A percentile compares a stretch with the other conserved stretches of the same genome.
phyloP scores from a whole-genome alignment of 2,888 invertebrate genomes.

The Panzeria rudis region DNA sequence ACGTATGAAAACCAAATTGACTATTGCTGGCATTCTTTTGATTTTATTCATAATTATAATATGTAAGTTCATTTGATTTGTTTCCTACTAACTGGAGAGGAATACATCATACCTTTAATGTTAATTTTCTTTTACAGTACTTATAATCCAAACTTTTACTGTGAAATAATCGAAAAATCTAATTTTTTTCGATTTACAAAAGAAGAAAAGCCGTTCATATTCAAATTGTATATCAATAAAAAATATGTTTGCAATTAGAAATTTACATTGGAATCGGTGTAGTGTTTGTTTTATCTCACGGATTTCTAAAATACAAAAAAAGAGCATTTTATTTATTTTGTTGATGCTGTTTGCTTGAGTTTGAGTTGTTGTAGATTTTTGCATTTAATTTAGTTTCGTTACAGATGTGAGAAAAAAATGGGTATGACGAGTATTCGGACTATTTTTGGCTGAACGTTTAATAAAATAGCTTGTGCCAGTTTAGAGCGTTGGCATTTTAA shows the following conservation, averaged over 20 bases:
- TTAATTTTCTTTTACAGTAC: not conserved
- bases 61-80: constrained; percentile 38
- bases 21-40: constrained; percentile 32
- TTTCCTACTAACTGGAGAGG: not conserved
- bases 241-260: no score
- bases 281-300: constrained; percentile 3
- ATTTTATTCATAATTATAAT: constrained; percentile 50
- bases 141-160: not conserved
- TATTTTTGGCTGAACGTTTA: not conserved
- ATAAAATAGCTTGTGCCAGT: not conserved
- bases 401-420: not conserved
- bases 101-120: not conserved
- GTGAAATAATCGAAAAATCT: not conserved
- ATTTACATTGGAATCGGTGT: not conserved
- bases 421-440: not conserved
- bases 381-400: constrained; percentile 21
- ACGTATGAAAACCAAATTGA: constrained; percentile 55
- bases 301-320: not conserved
- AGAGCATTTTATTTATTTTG: not conserved
- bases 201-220: not conserved
- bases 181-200: not conserved
- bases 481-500: not conserved
- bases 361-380: constrained; percentile 22
- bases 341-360: constrained; percentile 21
- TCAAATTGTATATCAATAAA: no score